phyloP scores from a whole-genome alignment of 2,797 vertebrate species.

The Lacerta bilineata region DNA sequence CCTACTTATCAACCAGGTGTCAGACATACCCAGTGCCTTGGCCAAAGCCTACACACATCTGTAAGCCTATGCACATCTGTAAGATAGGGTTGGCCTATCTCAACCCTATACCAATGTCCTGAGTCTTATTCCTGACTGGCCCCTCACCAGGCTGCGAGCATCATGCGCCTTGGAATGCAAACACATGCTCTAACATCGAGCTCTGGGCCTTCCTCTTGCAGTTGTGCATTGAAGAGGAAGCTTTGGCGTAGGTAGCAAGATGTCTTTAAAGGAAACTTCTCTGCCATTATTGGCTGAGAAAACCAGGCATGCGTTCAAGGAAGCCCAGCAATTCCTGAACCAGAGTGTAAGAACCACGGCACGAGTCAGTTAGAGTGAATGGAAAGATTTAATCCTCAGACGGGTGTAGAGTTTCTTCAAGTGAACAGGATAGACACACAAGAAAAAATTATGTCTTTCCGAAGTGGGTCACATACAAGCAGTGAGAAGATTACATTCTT shows the following conservation, averaged over 20 bases:
- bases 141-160: too few relatives aligned
- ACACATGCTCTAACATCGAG: too few relatives aligned
- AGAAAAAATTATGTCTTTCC: conserved; percentile 65
- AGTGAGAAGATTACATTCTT: conserved; percentile 59
- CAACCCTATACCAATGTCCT: too few relatives aligned
- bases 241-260: neutral
- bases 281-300: neutral
- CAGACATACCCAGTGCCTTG: too few relatives aligned
- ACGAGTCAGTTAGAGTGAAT: neutral
- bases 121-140: too few relatives aligned
- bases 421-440: conserved; percentile 67
- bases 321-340: neutral
- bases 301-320: neutral
- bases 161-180: too few relatives aligned
- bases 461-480: conserved; percentile 9
- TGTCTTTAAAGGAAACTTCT: neutral
- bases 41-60: too few relatives aligned
- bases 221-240: neutral
- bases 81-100: too few relatives aligned
- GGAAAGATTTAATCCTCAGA: conserved; percentile 65
- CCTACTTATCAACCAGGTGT: too few relatives aligned
- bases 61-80: too few relatives aligned
- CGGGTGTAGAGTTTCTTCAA: conserved; percentile 65
- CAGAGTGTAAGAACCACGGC: neutral
- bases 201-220: too few relatives aligned